A percentile compares a stretch with the other conserved stretches of the same genome.
These are phyloP conservation scores for Conger conger DNA, from an alignment of 2,113 vertebrate species.

Conservation along the genomic window DNA sequence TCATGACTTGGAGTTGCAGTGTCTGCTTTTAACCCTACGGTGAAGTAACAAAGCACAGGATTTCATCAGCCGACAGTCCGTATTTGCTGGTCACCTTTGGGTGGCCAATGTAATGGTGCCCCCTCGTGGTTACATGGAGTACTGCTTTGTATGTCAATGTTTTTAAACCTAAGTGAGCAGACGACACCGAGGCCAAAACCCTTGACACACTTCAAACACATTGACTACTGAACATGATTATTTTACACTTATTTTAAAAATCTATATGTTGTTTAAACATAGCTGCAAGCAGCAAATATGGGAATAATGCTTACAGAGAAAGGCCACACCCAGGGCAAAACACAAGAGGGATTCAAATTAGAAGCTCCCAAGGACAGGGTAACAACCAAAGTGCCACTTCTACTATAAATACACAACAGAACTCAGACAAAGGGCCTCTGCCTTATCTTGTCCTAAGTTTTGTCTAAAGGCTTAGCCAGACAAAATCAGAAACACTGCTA, in stretches of 20 bases:
- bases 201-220: no score
- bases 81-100: neutral
- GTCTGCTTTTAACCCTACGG: neutral
- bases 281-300: neutral
- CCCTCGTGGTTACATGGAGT: conserved; percentile 53
- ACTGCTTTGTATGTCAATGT: neutral
- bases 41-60: neutral
- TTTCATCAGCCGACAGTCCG: neutral
- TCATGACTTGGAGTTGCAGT: no score
- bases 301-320: neutral
- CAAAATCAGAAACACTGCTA: neutral
- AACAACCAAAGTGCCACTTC: neutral
- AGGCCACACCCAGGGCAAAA: neutral
- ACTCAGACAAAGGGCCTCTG: neutral
- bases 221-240: neutral
- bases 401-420: no score
- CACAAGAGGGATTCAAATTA: neutral
- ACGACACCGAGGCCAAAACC: no score
- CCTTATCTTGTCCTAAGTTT: neutral
- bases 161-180: neutral
- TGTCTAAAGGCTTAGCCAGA: neutral
- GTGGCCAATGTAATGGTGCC: conserved; percentile 32
- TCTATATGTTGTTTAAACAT: neutral
- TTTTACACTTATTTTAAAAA: neutral
- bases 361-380: neutral